phyloP scores from a whole-genome alignment of 2,797 vertebrate species.

The Glyptemys insculpta region DNA sequence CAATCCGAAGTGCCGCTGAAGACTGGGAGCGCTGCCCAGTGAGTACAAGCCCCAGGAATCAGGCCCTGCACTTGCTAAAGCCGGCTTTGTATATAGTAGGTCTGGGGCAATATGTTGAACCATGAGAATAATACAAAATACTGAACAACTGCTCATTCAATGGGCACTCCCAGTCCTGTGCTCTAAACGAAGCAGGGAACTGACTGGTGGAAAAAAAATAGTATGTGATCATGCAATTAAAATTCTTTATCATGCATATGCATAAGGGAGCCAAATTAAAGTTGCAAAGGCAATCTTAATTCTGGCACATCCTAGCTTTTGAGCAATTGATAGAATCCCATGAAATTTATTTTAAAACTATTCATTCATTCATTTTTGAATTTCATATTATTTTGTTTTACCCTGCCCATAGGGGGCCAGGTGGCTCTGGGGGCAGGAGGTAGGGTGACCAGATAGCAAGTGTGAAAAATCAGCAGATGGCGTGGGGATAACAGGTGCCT shows the following conservation, averaged over 20 bases:
- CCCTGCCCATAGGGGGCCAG: background rate
- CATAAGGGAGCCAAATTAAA: background rate
- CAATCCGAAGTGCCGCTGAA: too few relatives aligned
- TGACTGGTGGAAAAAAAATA: rapidly evolving
- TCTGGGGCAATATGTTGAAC: background rate
- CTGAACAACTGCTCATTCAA: rapidly evolving
- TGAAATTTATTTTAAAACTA: background rate
- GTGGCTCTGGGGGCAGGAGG: background rate
- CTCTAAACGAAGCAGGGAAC: background rate
- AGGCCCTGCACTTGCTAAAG: too few relatives aligned
- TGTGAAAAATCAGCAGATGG: too few relatives aligned
- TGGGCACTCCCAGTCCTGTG: background rate
- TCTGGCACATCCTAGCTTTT: rapidly evolving
- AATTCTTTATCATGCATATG: rapidly evolving
- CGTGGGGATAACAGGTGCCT: too few relatives aligned
- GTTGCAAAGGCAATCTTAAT: background rate
- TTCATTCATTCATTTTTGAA: background rate
- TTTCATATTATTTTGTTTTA: background rate
- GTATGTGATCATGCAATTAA: rapidly evolving
- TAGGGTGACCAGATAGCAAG: too few relatives aligned
- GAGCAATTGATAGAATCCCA: background rate
- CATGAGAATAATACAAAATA: rapidly evolving
- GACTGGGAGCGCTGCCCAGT: too few relatives aligned
- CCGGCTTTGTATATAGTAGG: background rate
- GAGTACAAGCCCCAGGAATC: too few relatives aligned